Percentiles rank a stretch among this genome's conserved stretches.
These are phyloP conservation scores for Noctua janthe DNA, from an alignment of 2,888 invertebrate species.

Conservation along the genomic window DNA sequence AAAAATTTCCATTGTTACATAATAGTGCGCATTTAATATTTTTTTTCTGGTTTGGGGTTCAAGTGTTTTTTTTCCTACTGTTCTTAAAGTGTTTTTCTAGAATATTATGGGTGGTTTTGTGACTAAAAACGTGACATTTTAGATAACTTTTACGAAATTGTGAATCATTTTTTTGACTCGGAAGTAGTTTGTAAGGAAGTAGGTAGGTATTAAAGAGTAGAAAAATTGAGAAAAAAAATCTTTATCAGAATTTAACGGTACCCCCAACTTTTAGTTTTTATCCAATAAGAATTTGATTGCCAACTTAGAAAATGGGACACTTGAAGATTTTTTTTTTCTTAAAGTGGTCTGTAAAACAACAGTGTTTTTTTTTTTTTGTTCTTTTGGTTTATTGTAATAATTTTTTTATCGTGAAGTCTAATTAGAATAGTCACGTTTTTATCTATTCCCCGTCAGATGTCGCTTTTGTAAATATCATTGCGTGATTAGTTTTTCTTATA, in stretches of 20 bases:
- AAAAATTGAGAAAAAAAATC: not conserved
- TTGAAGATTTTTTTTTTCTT: not conserved
- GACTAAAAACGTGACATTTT: not conserved
- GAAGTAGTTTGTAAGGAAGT: not conserved
- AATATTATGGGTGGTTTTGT: not conserved
- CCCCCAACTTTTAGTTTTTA: not conserved
- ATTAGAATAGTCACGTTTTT: slow-evolving; percentile 42
- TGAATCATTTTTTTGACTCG: not conserved
- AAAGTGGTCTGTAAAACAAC: not conserved
- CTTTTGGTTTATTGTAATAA: not conserved
- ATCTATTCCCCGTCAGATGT: slow-evolving; percentile 62
- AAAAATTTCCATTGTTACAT: slow-evolving; percentile 82
- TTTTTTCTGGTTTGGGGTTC: slow-evolving; percentile 28
- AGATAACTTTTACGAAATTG: not conserved
- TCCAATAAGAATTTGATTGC: slow-evolving; percentile 8
- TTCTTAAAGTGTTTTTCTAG: not conserved
- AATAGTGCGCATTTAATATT: slow-evolving; percentile 66
- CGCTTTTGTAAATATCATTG: slow-evolving; percentile 32
- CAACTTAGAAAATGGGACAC: not conserved
- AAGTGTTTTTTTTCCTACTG: slow-evolving; percentile 26
- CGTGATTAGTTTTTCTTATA: slow-evolving; percentile 24
- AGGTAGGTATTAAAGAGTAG: fast-evolving
- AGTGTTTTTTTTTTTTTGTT: too few species aligned
- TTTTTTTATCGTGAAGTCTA: slow-evolving; percentile 18
- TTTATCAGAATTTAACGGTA: not conserved